Base-by-base conservation (phyloP, 2,888 invertebrate species). In the Odontothrips loti region DNA sequence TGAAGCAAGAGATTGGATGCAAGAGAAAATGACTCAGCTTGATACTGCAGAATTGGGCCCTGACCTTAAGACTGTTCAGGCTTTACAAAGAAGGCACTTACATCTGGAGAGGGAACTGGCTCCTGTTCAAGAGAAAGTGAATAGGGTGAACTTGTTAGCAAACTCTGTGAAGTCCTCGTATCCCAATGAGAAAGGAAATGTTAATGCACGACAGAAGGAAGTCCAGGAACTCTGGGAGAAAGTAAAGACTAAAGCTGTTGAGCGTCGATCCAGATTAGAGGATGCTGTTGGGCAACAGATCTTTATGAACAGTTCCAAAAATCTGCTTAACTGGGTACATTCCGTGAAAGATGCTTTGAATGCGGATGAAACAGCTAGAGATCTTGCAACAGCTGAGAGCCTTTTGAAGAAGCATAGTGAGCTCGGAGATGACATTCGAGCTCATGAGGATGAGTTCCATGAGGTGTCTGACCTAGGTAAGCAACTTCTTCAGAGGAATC, bases 1-100 rank as follows among this genome's bases (percentile, higher is more conserved):
- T 86, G 99, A 99, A 87, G 96, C 98, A 0, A 92, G 94, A 84
- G 97, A 97, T 86, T 99, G 99, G 98, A 98, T 99, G 95, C 90
- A 93, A 81, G 98, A 98, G 88, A 99, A 99, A 88, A 95, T 96
- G 90, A 93, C 93, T 83, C 96, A 97, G 86, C 87, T 98, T 82
- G 96, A 96, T 79, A 92, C 91, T 0, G 91, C 92, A 0, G 92
- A 92, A 58, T 87, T 93, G 3, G 96, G 95, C 0, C 93, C 94
- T 4, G 98, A 98, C 88, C 89, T 98, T 78, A 93, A 96, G 85
- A 96, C 97, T 0, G 97, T 97, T 0, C 93, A 95, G 85, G 96
- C 97, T 0, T 87, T 98, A 84, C 97, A 98, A 88, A 90, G 98
- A 17, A 90, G 96, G 23, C 98, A 98, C 87, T 95, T 96, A 85